phyloP scores from a whole-genome alignment of 2,113 vertebrate genomes.

The Scomber colias region DNA sequence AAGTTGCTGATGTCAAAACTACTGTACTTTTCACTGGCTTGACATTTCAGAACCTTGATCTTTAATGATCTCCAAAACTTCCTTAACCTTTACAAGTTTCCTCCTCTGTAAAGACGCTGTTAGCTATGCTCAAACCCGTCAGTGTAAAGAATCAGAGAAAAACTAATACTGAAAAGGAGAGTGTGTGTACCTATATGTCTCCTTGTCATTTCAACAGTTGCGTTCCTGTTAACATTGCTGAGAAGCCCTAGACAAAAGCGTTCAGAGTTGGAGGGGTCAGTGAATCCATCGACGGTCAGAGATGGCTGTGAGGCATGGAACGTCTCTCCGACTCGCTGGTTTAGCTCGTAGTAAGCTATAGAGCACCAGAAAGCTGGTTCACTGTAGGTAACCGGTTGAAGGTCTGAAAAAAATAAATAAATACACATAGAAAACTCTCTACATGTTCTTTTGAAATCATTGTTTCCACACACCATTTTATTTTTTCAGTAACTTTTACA shows the following conservation, averaged over 20 bases:
- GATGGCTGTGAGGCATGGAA: conserved; percentile 98
- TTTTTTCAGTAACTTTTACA: background rate
- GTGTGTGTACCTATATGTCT: conserved; percentile 92
- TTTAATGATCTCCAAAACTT: background rate
- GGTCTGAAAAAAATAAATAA: conserved; percentile 82
- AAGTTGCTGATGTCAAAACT: background rate
- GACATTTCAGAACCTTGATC: background rate
- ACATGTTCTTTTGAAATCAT: background rate
- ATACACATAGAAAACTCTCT: background rate
- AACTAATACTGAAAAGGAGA: background rate
- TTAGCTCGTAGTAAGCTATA: conserved; percentile 98
- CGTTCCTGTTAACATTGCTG: conserved; percentile 98
- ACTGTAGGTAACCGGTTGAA: conserved; percentile 97
- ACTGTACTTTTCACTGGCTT: background rate
- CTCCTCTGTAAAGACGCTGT: background rate
- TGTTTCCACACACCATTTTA: background rate
- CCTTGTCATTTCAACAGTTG: conserved; percentile 98
- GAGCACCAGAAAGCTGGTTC: conserved; percentile 99
- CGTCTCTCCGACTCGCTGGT: conserved; percentile 98
- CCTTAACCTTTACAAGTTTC: background rate
- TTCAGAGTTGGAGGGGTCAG: conserved; percentile 98
- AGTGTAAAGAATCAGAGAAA: background rate
- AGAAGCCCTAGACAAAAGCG: conserved; percentile 97
- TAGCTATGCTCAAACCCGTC: background rate
- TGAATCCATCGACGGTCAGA: conserved; percentile 97